phyloP scores from a whole-genome alignment of 2,888 invertebrate genomes.

The Campaea margaritaria region DNA sequence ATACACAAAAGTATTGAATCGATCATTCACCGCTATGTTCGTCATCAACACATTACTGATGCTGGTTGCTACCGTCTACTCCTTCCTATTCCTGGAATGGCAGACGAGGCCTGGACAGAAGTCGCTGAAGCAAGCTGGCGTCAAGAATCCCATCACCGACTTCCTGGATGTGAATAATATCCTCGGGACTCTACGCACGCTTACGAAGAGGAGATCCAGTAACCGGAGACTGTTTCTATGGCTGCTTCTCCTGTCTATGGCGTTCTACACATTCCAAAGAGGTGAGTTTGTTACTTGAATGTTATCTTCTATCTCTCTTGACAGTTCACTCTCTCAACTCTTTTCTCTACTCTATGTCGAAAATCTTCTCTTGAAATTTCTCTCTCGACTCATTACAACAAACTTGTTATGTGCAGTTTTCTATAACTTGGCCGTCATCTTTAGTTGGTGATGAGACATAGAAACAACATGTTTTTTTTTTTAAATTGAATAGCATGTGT shows the following conservation, averaged over 20 bases:
- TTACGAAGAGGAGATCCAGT: conserved; percentile 85
- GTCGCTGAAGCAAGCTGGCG: conserved; percentile 84
- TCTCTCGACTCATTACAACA: too few species aligned
- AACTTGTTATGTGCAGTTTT: too few species aligned
- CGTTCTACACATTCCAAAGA: conserved; percentile 92
- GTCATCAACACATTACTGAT: conserved; percentile 88
- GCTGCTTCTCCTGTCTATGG: conserved; percentile 90
- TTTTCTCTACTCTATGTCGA: too few species aligned
- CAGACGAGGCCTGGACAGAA: conserved; percentile 88
- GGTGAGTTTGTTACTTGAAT: conserved; percentile 64
- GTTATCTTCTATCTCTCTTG: too few species aligned
- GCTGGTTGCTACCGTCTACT: conserved; percentile 87
- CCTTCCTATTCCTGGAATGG: conserved; percentile 88
- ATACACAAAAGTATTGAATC: conserved; percentile 85
- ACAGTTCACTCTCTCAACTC: too few species aligned
- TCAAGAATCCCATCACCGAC: conserved; percentile 86
- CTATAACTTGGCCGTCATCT: too few species aligned
- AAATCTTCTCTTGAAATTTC: too few species aligned
- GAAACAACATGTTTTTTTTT: too few species aligned
- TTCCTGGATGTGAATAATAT: conserved; percentile 90
- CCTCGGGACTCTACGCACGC: conserved; percentile 85
- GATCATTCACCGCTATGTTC: conserved; percentile 91
- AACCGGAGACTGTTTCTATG: conserved; percentile 87
- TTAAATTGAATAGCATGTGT: too few species aligned
- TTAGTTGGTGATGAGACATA: too few species aligned